Percentiles rank a stretch among this genome's conserved stretches.
phyloP scores from a whole-genome alignment of 2,888 invertebrate species.

The Epirrita christyi region DNA sequence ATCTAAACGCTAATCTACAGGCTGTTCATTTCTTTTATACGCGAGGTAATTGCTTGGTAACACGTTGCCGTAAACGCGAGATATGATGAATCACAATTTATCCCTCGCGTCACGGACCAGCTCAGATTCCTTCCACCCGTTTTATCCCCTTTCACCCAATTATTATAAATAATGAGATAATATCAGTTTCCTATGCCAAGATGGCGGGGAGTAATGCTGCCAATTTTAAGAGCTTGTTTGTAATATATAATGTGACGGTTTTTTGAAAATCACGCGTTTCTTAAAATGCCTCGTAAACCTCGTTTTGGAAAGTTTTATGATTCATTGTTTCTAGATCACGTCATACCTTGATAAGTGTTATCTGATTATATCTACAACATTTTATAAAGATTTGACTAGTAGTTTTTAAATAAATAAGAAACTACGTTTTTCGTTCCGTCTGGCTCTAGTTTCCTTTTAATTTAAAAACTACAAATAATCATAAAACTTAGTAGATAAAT shows the following conservation, averaged over 20 bases:
- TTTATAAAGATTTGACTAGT: too few species aligned
- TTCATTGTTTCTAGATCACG: too few species aligned
- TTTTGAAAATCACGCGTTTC: neutral
- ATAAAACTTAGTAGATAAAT: too few species aligned
- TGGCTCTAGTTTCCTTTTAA: too few species aligned
- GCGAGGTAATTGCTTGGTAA: constrained; percentile 15
- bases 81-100: constrained; percentile 26
- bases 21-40: neutral
- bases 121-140: constrained; percentile 33
- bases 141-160: constrained; percentile 63
- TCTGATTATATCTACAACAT: too few species aligned
- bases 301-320: too few species aligned
- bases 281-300: too few species aligned
- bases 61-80: constrained; percentile 6
- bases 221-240: constrained; percentile 37
- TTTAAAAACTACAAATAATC: too few species aligned
- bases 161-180: constrained; percentile 73
- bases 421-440: too few species aligned
- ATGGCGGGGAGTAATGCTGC: constrained; percentile 48
- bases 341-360: too few species aligned
- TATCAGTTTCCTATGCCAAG: constrained; percentile 58
- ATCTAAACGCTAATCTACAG: too few species aligned
- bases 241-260: constrained; percentile 10
- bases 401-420: too few species aligned
- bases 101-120: constrained; percentile 19